Conservation (phyloP, 1,140 invertebrate genomes). For the Dendrolimus kikuchii region DNA sequence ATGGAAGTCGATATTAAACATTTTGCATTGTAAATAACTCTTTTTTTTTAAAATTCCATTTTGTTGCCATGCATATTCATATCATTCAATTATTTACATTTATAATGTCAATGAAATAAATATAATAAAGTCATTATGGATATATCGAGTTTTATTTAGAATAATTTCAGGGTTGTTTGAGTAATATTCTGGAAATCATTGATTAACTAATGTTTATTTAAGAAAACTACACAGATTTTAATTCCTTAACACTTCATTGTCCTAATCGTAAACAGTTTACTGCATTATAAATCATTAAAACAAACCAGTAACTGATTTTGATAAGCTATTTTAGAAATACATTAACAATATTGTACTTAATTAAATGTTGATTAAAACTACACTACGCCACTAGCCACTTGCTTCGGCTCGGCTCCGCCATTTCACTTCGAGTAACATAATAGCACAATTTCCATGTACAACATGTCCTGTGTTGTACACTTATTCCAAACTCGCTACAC, state of each 20-base stretch:
- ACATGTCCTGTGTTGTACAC: slow-evolving; percentile 3
- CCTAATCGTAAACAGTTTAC: slow-evolving; percentile 41
- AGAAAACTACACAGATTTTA: slow-evolving; percentile 61
- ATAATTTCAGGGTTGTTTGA: too few relatives aligned
- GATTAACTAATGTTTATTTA: slow-evolving; percentile 63
- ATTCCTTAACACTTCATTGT: slow-evolving; percentile 43
- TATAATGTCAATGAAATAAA: too few relatives aligned
- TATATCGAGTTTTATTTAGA: too few relatives aligned
- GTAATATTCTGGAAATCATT: slow-evolving; percentile 19
- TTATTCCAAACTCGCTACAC: slow-evolving; percentile 31
- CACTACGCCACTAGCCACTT: neutral
- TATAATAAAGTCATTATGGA: too few relatives aligned
- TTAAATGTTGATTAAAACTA: neutral
- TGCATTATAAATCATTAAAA: slow-evolving; percentile 45
- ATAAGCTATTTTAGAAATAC: slow-evolving; percentile 44
- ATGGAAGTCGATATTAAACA: slow-evolving; percentile 11
- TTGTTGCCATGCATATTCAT: too few relatives aligned
- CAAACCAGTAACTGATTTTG: slow-evolving; percentile 54
- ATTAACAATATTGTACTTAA: slow-evolving; percentile 67
- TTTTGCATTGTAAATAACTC: slow-evolving; percentile 16
- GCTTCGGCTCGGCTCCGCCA: neutral
- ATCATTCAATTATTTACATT: too few relatives aligned
- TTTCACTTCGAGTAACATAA: slow-evolving; percentile 15
- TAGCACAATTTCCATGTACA: slow-evolving; percentile 31
- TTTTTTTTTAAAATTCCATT: slow-evolving; percentile 4